These are phyloP conservation scores for Glossophaga mutica DNA, from an alignment of 2,797 vertebrate species.

Conservation along the genomic window DNA sequence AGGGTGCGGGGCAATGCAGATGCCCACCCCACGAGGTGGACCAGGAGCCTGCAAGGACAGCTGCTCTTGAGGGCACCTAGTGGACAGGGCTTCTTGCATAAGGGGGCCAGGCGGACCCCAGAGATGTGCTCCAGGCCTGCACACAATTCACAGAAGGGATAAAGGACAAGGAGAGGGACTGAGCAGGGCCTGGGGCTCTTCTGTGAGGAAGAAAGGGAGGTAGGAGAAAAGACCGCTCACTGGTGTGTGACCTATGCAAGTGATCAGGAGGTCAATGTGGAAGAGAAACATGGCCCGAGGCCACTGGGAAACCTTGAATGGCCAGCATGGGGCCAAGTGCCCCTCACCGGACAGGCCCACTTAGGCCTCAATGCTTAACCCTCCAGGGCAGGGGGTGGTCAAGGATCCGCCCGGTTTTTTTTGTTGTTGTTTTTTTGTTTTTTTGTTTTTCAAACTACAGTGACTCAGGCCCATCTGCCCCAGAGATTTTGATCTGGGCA, in stretches of 20 bases:
- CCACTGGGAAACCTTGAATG: not conserved
- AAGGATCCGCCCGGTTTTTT: not conserved
- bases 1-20: not conserved
- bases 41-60: too few species aligned
- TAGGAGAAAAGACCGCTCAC: not conserved
- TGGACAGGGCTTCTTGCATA: not conserved
- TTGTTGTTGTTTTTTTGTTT: too few species aligned
- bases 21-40: accelerated
- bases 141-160: not conserved
- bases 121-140: not conserved
- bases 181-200: not conserved
- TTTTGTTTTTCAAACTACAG: not conserved
- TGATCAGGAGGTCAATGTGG: not conserved
- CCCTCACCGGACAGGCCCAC: not conserved
- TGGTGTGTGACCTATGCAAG: not conserved
- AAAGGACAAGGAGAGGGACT: not conserved
- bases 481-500: not conserved
- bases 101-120: not conserved
- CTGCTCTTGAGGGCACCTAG: not conserved
- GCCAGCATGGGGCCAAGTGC: not conserved
- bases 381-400: accelerated
- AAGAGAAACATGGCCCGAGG: not conserved
- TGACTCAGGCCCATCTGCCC: not conserved
- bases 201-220: not conserved
- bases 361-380: not conserved